phyloP scores from a whole-genome alignment of 2,113 vertebrate species.

The Lophotis ruficrista region DNA sequence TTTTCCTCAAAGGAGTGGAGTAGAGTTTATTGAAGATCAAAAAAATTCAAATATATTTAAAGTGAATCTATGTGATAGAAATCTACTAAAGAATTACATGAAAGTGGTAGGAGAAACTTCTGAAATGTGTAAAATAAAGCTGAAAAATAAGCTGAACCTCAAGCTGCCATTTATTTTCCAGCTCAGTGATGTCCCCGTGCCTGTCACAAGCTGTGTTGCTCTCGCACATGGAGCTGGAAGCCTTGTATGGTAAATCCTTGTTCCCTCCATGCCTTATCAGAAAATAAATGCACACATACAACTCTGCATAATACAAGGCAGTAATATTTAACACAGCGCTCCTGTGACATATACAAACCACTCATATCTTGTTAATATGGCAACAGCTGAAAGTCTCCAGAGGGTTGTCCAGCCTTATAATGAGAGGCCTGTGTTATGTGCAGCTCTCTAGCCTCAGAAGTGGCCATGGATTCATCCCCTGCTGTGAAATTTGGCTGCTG shows the following conservation, averaged over 20 bases:
- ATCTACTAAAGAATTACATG: constrained; percentile 51
- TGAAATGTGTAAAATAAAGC: not conserved
- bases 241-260: not conserved
- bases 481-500: constrained; percentile 63
- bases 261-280: not conserved
- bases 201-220: not conserved
- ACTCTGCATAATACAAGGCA: not conserved
- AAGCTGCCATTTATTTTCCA: constrained; percentile 27
- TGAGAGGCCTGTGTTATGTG: constrained; percentile 9
- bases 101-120: constrained; percentile 21
- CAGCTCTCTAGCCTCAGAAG: constrained; percentile 42
- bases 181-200: not conserved
- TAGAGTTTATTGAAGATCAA: constrained; percentile 56
- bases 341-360: not conserved
- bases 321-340: constrained; percentile 1
- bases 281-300: constrained; percentile 13
- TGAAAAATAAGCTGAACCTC: constrained; percentile 20
- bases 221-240: not conserved
- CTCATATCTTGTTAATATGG: constrained; percentile 57
- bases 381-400: constrained; percentile 46
- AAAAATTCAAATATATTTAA: constrained; percentile 59
- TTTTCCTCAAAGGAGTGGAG: constrained; percentile 30
- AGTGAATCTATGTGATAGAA: constrained; percentile 40
- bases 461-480: constrained; percentile 39
- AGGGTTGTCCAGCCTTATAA: constrained; percentile 58